phyloP scores from a whole-genome alignment of 2,113 vertebrate genomes.

The Mobula hypostoma region DNA sequence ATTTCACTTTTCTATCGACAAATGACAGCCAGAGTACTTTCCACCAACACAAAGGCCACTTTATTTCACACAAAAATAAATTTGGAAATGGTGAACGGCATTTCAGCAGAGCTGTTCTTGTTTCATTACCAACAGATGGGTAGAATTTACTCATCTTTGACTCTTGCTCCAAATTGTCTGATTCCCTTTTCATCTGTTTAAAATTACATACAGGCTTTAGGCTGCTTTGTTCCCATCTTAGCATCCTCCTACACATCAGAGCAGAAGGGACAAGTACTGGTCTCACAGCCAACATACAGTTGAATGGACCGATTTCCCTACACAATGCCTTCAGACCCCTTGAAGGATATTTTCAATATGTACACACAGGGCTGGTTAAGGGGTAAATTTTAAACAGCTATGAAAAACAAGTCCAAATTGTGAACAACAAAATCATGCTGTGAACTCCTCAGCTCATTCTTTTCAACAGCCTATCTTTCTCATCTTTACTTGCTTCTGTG shows the following conservation, averaged over 20 bases:
- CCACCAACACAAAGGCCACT: conserved; percentile 1
- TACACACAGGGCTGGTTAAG: background rate
- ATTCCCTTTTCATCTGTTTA: background rate
- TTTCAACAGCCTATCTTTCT: background rate
- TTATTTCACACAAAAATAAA: background rate
- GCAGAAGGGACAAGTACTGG: background rate
- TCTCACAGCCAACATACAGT: background rate
- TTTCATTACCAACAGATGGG: background rate
- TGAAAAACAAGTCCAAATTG: background rate
- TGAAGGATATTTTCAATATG: background rate
- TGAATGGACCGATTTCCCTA: background rate
- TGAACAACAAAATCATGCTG: background rate
- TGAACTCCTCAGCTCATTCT: background rate
- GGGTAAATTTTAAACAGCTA: background rate
- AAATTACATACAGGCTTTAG: background rate
- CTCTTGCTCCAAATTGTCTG: background rate
- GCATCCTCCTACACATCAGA: background rate
- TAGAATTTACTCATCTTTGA: background rate
- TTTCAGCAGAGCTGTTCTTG: background rate
- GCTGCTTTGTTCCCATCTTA: background rate
- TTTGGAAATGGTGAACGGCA: background rate
- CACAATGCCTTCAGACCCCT: background rate
- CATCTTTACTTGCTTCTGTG: background rate
- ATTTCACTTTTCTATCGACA: conserved; percentile 1
- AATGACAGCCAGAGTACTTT: conserved; percentile 7